Conservation (phyloP, 2,113 vertebrate species). For the Epinephelus moara region DNA sequence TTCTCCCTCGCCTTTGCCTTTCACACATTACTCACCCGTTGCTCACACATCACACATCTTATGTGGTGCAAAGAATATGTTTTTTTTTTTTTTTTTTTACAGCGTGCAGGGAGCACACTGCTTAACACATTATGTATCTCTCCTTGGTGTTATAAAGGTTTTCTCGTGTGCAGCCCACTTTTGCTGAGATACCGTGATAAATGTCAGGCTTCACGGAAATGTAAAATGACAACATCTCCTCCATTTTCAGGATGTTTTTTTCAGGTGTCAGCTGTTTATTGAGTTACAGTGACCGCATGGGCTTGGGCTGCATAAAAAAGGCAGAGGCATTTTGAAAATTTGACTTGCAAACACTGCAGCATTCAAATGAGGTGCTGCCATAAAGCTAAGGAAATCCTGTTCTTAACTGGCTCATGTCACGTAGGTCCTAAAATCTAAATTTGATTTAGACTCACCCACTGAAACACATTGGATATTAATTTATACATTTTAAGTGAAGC, state of each 20-base stretch:
- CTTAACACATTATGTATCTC: slow-evolving; percentile 48
- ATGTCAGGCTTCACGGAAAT: slow-evolving; percentile 14
- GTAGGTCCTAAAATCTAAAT: background rate
- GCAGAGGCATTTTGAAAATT: slow-evolving; percentile 29
- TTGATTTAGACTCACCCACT: background rate
- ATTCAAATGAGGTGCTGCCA: slow-evolving; percentile 61
- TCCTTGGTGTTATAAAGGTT: slow-evolving; percentile 6
- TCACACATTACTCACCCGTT: slow-evolving; percentile 62
- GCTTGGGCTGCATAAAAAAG: slow-evolving; percentile 10
- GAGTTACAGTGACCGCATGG: slow-evolving; percentile 19
- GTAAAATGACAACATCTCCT: slow-evolving; percentile 19
- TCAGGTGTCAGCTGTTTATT: slow-evolving; percentile 7
- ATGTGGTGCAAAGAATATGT: slow-evolving; percentile 61
- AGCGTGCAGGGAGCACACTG: background rate
- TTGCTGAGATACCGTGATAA: slow-evolving; percentile 13
- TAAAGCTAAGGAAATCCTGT: slow-evolving; percentile 54
- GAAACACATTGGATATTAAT: background rate
- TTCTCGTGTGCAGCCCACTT: slow-evolving; percentile 27
- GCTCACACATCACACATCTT: slow-evolving; percentile 59
- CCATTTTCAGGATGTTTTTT: slow-evolving; percentile 11
- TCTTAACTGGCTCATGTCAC: background rate
- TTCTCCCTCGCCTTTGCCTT: slow-evolving; percentile 36
- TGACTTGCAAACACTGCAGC: slow-evolving; percentile 65
- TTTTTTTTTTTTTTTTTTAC: slow-evolving; percentile 26
- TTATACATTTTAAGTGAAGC: background rate